phyloP scores from a whole-genome alignment of 2,888 invertebrate genomes.

The Ennomos fuscantarius region DNA sequence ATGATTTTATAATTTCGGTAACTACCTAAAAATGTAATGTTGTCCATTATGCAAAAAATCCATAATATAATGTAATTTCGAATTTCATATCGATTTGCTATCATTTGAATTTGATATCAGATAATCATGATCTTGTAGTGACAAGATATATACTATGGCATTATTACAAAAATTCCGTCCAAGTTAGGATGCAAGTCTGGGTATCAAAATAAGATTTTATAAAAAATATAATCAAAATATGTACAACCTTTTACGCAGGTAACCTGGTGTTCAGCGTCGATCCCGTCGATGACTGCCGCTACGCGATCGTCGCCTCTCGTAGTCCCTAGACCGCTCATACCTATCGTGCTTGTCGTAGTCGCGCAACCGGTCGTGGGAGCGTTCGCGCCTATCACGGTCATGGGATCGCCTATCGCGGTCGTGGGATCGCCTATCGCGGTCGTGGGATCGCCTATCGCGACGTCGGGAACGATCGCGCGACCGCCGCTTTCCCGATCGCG shows the following conservation, averaged over 20 bases:
- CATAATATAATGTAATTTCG: not conserved
- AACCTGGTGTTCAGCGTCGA: conserved; percentile 80
- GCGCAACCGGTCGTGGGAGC: conserved; percentile 56
- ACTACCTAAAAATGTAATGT: no score
- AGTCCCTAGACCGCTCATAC: conserved; percentile 79
- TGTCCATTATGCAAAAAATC: no score
- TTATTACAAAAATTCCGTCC: no score
- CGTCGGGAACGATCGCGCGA: conserved; percentile 56
- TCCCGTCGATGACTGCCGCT: conserved; percentile 69
- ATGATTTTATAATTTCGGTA: no score
- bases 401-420: conserved; percentile 48
- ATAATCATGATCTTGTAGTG: no score
- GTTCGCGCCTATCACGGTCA: conserved; percentile 41
- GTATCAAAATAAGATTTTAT: not conserved
- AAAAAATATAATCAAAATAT: conserved; percentile 34
- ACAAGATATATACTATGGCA: no score
- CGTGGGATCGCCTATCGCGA: conserved; percentile 48
- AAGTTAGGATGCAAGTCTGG: no score
- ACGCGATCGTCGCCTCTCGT: conserved; percentile 68
- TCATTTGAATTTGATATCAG: no score
- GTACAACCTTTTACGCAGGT: conserved; percentile 75
- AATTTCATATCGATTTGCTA: not conserved
- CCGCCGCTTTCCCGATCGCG: conserved; percentile 56
- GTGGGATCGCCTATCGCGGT: conserved; percentile 48
- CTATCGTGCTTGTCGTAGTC: conserved; percentile 58